Evolutionary conservation across 1,140 invertebrate genomes (phyloP), one percentile per base, ranked within the genome.

Genomic region (Drosophila ambigua): DNA sequence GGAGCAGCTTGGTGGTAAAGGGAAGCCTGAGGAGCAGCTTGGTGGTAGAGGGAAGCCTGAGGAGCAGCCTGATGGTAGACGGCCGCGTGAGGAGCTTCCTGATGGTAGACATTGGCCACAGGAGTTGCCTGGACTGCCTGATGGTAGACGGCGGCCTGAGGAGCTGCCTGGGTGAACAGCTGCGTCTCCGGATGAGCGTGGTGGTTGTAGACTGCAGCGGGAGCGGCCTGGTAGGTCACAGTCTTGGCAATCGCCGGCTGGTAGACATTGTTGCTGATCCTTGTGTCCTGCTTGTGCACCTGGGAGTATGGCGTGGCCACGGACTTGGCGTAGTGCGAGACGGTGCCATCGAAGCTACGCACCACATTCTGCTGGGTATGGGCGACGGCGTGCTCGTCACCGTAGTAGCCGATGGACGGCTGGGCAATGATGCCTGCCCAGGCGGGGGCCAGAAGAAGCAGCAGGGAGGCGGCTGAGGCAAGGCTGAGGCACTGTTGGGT

Each of bases 261-360:
- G 24, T 91, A 91, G 11, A 91, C 94, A 72, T 94, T 94, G 77
- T 94, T 94, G 91, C 93, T 94, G 78, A 94, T 92, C 39, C 94
- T 92, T 9, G 90, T 91, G 84, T 94, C 94, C 90, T 92, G 93
- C 91, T 94, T 95, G 76, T 94, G 93, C 13, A 95, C 94, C 80
- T 93, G 94, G 51, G 94, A 94, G 92, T 93, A 94, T 26, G 94
- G 93, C 53, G 93, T 94, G 84, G 94, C 93, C n/a, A 94, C 93
- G 35, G 94, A 93, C 78, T 94, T 95, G 79, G 93, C 92, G 90
- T 94, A 94, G 65, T 93, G 92, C n/a, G 94, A 94, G n/a, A 94
- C 92, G 23, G 93, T 94, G 74, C 94, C 94, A 54, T 93, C 94
- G 57, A 93, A 90, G 46, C 92, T 93, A 20, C 94, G 91, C 4